phyloP scores from a whole-genome alignment of 2,113 vertebrate species.

The Empidonax alnorum region DNA sequence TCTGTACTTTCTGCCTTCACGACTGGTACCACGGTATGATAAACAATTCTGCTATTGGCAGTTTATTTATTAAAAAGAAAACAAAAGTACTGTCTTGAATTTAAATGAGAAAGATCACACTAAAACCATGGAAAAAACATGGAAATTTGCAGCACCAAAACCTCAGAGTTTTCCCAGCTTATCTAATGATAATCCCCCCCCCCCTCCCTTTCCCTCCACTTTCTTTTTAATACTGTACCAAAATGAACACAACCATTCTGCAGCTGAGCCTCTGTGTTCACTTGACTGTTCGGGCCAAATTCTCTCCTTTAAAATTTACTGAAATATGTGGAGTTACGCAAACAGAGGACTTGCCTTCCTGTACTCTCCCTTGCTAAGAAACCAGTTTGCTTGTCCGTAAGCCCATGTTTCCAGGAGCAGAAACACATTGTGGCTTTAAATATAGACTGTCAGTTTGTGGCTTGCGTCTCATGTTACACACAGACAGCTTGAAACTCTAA shows the following conservation, averaged over 20 bases:
- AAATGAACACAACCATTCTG: not conserved
- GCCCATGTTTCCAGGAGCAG: conserved; percentile 5
- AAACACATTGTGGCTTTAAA: conserved; percentile 65
- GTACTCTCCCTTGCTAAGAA: not conserved
- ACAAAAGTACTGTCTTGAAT: not conserved
- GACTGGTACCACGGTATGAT: not conserved
- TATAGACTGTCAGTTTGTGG: conserved; percentile 65
- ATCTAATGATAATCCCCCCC: not conserved
- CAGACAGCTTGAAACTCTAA: conserved; percentile 32
- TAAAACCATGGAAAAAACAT: not conserved
- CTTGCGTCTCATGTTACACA: conserved; percentile 63
- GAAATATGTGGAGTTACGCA: not conserved
- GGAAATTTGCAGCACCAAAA: not conserved
- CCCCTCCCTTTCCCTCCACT: not conserved
- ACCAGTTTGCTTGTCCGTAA: not conserved
- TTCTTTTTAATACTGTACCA: not conserved
- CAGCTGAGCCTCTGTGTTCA: not conserved
- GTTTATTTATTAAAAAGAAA: not conserved
- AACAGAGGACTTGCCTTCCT: not conserved
- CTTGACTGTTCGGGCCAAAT: not conserved
- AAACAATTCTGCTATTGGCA: not conserved
- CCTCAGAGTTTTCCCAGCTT: not conserved
- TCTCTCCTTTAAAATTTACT: not conserved
- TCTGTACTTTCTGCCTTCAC: not conserved
- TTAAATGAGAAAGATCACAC: not conserved